Percentiles rank a stretch among this genome's conserved stretches.
Evolutionary conservation across 2,888 invertebrate species (phyloP).

Genomic region (Zhuqinia jingwanae): DNA sequence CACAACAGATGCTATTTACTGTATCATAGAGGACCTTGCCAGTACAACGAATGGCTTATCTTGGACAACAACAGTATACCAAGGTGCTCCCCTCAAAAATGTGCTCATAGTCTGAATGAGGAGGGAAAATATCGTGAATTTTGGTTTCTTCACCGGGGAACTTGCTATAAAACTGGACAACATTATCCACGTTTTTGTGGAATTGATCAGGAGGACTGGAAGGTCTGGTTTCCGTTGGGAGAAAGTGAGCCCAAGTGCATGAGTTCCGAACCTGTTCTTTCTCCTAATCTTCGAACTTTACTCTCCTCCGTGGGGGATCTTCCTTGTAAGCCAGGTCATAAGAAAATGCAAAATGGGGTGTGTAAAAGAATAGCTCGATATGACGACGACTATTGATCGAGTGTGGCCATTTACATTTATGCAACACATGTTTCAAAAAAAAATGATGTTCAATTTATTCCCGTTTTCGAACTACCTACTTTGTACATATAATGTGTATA

Average conservation of each 20-base stretch:
- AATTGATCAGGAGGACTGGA: neutral
- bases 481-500: neutral
- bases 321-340: slow-evolving; percentile 67
- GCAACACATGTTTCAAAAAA: no score
- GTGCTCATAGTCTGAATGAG: neutral
- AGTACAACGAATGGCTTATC: slow-evolving; percentile 56
- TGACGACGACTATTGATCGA: slow-evolving; percentile 24
- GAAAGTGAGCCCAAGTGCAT: slow-evolving; percentile 3
- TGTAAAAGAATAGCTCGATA: slow-evolving; percentile 53
- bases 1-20: slow-evolving; percentile 43
- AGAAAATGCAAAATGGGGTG: slow-evolving; percentile 66
- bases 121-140: slow-evolving; percentile 1
- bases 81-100: slow-evolving; percentile 40
- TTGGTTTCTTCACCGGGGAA: slow-evolving; percentile 59
- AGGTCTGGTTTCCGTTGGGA: slow-evolving; percentile 27
- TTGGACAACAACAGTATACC: neutral
- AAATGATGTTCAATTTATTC: no score
- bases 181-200: slow-evolving; percentile 26
- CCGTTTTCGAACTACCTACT: no score
- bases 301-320: slow-evolving; percentile 35
- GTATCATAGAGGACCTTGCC: slow-evolving; percentile 43
- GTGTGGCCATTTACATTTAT: no score
- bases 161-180: slow-evolving; percentile 62
- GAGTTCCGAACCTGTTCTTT: neutral
- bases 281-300: slow-evolving; percentile 14